Evolutionary conservation across 2,797 vertebrate species (phyloP), one percentile per base, ranked within the genome.

Genomic region (Rhinoraja longicauda): DNA sequence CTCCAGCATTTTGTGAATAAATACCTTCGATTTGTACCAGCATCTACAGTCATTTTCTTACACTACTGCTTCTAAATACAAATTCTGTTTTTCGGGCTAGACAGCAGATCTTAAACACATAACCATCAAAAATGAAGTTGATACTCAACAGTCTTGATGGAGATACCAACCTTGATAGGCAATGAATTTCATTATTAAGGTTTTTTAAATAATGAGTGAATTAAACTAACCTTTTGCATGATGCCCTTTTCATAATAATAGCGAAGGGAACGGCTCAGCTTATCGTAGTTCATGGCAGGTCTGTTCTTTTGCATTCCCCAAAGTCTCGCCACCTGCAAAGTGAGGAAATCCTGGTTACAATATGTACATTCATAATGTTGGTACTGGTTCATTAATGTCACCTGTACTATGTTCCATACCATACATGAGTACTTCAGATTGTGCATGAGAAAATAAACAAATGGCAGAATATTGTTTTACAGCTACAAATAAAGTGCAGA

Each of bases 221-320:
- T 32, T 39, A 26, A 29, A 39, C 93, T 94, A 95, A 99, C 99
- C 98, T 99, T 99, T 96, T 99, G 99, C 98, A 99, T 99, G 95
- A 99, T 99, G 96, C 98, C 99, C 94, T 99, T 99, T 96, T 99
- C 99, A 0, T 99, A 99, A 93, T 99, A 99, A 93, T 99, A 99
- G 94, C 98, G 97, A 94, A 99, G 98, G 0, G 99, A 99, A 70
- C 98, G 97, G 93, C 99, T 99, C 95, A 99, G 96, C 95, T 99
- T 99, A 97, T 99, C 99, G 0, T 99, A 99, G 95, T 99, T 99
- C 99, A 99, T 99, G 96, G 99, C 99, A 32, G 99, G 99, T 94
- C 98, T 97, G 96, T 99, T 99, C 97, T 99, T 99, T 95, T 99
- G 99, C 97, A 99, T 98, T n/a, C 98, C 99, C 98, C 98, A 99